Evolutionary conservation across 2,797 vertebrate species (phyloP), one percentile per base, ranked within the genome.

Genomic region (Aulostomus chinensis): DNA sequence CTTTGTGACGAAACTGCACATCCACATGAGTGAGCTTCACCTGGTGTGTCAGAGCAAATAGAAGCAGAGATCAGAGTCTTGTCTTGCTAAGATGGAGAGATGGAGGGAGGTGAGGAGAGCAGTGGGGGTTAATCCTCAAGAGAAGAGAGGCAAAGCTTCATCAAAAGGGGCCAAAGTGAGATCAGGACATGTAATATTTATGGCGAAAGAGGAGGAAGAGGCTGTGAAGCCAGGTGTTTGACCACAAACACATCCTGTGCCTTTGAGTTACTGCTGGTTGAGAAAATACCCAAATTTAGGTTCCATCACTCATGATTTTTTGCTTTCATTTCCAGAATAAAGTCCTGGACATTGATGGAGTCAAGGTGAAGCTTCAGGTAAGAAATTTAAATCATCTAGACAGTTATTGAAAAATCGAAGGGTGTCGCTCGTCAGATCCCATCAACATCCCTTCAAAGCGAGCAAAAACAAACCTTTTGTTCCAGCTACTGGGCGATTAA

Each of bases 321-420:
- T 67, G 4, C 35, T 68, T 60, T 69, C 14, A 64, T 66, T 95
- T 93, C 36, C 93, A 98, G 96, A 98, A 98, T 72, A 98, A 98
- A 92, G 94, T 97, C 65, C 71, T 98, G 87, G 93, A 89, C 0
- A 93, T 98, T 69, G 96, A 98, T 5, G 93, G 93, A 8, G 86
- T 93, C 77, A 98, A 96, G 80, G 95, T 97, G 67, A 98, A 98
- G 86, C 84, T 98, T 32, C 96, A 98, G 94, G 96, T 98, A 86
- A 37, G 87, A 28, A 22, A 8, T 26, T 31, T 17, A 9, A 3
- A 7, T 38, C 13, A 12, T 11, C 2, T n/a, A 11, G 6, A 2
- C 9, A 4, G 9, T 18, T n/a, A n/a, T 9, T 17, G 14, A 5
- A 31, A 31, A 11, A 15, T 15, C n/a, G n/a, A n/a, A n/a, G n/a